Evolutionary conservation across 1,140 invertebrate species (phyloP).

Genomic region (Pararge aegeria): DNA sequence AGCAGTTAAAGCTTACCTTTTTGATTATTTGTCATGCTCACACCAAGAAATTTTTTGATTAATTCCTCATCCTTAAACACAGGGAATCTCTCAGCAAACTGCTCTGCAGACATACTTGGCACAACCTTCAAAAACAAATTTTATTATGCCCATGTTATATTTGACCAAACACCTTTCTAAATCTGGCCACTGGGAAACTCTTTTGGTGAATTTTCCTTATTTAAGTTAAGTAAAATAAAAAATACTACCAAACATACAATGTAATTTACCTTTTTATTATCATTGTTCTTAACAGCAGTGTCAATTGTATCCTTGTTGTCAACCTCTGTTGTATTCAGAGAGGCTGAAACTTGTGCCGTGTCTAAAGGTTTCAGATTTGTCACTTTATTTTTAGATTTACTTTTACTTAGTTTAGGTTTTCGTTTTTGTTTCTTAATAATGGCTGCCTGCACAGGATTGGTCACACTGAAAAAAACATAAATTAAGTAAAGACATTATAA

Average conservation of each 20-base stretch:
- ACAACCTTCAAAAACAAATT: slow-evolving; percentile 15
- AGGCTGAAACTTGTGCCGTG: neutral
- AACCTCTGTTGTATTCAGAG: neutral
- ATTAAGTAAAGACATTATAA: neutral
- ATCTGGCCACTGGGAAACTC: too few relatives aligned
- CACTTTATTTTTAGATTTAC: neutral
- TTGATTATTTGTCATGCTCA: slow-evolving; percentile 59
- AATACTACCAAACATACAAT: too few relatives aligned
- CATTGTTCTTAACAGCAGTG: too few relatives aligned
- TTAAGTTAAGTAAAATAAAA: too few relatives aligned
- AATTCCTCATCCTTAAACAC: slow-evolving; percentile 51
- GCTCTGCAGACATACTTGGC: slow-evolving; percentile 21
- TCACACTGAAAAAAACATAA: neutral
- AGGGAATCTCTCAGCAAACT: slow-evolving; percentile 43
- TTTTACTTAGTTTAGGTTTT: neutral
- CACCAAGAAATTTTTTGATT: slow-evolving; percentile 45
- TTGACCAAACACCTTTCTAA: too few relatives aligned
- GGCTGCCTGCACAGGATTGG: neutral
- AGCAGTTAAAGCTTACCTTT: slow-evolving; percentile 56
- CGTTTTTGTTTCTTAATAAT: neutral
- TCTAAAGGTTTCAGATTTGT: neutral
- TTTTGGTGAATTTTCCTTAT: too few relatives aligned
- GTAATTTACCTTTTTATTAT: too few relatives aligned
- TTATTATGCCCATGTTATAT: too few relatives aligned
- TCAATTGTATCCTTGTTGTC: neutral